Conservation (phyloP, 2,113 vertebrate genomes). For the Equus przewalskii region DNA sequence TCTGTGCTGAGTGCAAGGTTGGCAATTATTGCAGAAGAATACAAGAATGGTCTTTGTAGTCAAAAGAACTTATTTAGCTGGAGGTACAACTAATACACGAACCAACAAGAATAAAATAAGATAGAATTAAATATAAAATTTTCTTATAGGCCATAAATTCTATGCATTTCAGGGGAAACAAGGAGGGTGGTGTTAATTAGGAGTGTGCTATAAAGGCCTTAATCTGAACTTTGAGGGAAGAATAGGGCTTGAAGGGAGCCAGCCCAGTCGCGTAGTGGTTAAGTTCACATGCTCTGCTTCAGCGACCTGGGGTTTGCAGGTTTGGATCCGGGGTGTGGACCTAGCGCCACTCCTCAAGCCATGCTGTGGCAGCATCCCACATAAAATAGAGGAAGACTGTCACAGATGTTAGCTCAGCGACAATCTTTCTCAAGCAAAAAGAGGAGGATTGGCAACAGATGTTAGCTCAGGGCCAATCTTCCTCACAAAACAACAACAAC, state of each 20-base stretch:
- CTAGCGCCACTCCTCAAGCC: no score
- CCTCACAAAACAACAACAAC: no score
- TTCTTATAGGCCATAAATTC: background rate
- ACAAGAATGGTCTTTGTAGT: background rate
- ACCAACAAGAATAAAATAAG: background rate
- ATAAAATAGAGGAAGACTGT: no score
- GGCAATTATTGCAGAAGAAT: background rate
- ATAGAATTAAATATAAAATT: slow-evolving; percentile 1
- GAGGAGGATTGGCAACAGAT: no score
- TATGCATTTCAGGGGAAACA: background rate
- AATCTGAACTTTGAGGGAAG: background rate
- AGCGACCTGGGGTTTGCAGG: no score
- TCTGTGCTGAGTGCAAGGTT: slow-evolving; percentile 22
- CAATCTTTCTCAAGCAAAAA: no score
- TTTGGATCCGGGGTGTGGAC: no score
- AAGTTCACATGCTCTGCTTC: no score
- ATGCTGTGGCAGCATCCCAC: no score
- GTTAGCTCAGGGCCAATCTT: no score
- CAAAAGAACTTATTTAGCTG: background rate
- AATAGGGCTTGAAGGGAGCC: background rate
- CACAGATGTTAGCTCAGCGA: no score
- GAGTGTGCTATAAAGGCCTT: background rate
- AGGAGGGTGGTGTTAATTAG: background rate
- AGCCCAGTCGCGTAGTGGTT: no score
- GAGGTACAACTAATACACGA: background rate